phyloP scores from a whole-genome alignment of 2,888 invertebrate genomes.

The Phymatocera aterrima region DNA sequence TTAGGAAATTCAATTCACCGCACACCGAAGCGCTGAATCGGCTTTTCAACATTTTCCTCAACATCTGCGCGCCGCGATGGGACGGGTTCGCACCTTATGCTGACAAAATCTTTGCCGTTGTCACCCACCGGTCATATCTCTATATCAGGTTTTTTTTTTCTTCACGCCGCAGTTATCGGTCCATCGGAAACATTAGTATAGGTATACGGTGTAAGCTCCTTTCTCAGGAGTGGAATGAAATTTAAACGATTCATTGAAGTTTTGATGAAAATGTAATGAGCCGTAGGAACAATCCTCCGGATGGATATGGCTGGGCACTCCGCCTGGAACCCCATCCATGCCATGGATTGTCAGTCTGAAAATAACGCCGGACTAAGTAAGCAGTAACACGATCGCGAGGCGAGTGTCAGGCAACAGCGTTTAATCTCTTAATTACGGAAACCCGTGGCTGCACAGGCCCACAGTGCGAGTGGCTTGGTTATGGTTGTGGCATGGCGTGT shows the following conservation, averaged over 20 bases:
- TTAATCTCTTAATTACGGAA: constrained; percentile 72
- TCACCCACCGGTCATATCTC: background rate
- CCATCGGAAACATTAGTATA: no score
- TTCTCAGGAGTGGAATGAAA: no score
- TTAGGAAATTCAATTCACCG: constrained; percentile 57
- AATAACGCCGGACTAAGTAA: constrained; percentile 28
- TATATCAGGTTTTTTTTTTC: background rate
- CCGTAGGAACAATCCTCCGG: no score
- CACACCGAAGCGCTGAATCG: constrained; percentile 67
- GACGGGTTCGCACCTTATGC: background rate
- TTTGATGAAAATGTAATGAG: no score
- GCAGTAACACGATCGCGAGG: constrained; percentile 44
- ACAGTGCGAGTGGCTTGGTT: constrained; percentile 50
- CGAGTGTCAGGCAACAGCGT: constrained; percentile 67
- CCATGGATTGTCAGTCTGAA: background rate
- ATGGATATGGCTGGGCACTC: no score
- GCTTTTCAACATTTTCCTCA: constrained; percentile 53
- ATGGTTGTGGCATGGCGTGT: constrained; percentile 43
- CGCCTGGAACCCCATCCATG: no score
- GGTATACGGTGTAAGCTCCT: no score
- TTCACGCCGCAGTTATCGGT: no score
- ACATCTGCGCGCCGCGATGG: background rate
- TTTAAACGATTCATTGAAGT: no score
- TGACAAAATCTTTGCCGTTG: background rate
- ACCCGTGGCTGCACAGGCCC: constrained; percentile 54